These are phyloP conservation scores for Metopolophium dirhodum DNA, from an alignment of 1,140 invertebrate species.

Conservation along the genomic window DNA sequence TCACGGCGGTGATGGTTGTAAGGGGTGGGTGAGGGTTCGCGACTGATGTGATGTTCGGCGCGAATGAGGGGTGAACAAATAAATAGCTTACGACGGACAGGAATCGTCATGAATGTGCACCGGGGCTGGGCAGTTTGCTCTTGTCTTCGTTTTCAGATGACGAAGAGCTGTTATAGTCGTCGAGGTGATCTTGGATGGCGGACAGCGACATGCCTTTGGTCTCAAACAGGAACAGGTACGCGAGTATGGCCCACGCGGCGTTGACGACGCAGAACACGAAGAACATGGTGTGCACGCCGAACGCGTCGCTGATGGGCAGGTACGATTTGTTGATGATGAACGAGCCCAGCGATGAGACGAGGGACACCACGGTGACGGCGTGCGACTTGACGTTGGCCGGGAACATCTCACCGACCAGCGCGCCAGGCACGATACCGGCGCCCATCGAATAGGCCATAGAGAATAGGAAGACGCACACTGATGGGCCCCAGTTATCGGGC, in stretches of 20 bases:
- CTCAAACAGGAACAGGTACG: conserved; percentile 65
- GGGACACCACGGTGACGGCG: conserved; percentile 59
- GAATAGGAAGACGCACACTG: conserved; percentile 57
- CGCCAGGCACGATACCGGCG: conserved; percentile 60
- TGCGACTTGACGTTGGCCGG: conserved; percentile 60
- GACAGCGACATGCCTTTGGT: conserved; percentile 83
- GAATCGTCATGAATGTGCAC: background rate
- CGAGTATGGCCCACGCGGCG: conserved; percentile 66
- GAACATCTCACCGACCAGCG: conserved; percentile 61
- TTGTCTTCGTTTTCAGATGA: background rate
- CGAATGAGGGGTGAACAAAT: too few species aligned
- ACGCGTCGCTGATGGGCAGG: conserved; percentile 45
- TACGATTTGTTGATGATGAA: conserved; percentile 60
- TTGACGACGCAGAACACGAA: conserved; percentile 58
- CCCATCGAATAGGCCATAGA: conserved; percentile 60
- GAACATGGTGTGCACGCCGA: conserved; percentile 59
- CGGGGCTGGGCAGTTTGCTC: too few species aligned
- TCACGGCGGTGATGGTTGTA: too few species aligned
- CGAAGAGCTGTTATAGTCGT: conserved; percentile 57
- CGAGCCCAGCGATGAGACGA: conserved; percentile 58
- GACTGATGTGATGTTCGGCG: too few species aligned
- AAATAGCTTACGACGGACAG: too few species aligned
- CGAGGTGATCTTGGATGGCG: conserved; percentile 76
- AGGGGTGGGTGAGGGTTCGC: background rate
- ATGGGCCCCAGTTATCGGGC: conserved; percentile 54